Evolutionary conservation across 1,140 invertebrate genomes (phyloP).

Genomic region (Tyrophagus putrescentiae): DNA sequence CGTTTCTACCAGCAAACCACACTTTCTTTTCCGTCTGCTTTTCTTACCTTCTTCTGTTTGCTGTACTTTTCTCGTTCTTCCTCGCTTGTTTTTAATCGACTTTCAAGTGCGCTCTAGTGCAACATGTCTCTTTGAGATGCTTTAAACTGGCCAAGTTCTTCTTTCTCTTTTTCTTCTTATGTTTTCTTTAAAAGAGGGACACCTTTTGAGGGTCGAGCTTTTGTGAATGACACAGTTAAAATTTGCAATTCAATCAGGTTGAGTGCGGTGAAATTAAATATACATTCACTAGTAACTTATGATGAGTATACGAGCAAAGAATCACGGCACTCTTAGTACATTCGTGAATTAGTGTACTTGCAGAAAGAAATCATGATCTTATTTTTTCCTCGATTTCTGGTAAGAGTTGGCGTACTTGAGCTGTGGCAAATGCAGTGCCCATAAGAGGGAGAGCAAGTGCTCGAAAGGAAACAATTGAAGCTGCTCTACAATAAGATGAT

Average conservation of each 20-base stretch:
- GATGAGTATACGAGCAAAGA: neutral
- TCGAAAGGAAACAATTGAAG: neutral
- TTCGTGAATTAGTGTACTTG: neutral
- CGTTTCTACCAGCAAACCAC: neutral
- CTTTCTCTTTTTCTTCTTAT: neutral
- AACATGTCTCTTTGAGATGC: too few relatives aligned
- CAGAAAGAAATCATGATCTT: too few relatives aligned
- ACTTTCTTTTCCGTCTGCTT: neutral
- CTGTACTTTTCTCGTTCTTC: neutral
- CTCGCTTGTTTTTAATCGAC: neutral
- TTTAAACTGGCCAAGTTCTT: too few relatives aligned
- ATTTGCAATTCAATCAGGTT: neutral
- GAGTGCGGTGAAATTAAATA: too few relatives aligned
- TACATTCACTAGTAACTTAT: neutral
- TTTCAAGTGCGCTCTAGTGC: too few relatives aligned
- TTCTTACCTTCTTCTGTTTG: neutral
- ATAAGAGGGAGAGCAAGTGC: neutral
- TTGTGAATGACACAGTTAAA: neutral
- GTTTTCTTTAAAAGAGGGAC: neutral
- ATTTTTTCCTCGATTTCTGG: conserved; percentile 6
- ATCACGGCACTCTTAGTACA: neutral
- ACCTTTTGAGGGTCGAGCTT: neutral
- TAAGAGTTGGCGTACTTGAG: conserved; percentile 5
- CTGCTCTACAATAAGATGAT: neutral
- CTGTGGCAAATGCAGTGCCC: conserved; percentile 1